Conservation (phyloP, 1,140 invertebrate genomes). For the Chionoecetes opilio region DNA sequence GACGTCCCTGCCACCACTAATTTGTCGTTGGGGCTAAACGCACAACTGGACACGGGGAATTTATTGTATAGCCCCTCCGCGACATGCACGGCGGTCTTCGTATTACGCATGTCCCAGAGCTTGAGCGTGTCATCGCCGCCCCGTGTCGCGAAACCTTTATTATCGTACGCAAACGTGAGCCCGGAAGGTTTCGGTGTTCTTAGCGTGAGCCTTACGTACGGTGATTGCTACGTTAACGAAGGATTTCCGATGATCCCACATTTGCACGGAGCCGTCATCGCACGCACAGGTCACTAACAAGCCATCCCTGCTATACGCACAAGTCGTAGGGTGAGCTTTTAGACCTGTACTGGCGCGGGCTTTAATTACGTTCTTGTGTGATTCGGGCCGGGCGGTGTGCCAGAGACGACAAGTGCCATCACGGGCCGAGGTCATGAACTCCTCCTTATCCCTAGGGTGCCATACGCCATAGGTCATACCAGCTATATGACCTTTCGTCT, state of each 20-base stretch:
- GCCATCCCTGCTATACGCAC: conserved; percentile 94
- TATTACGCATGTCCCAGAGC: conserved; percentile 95
- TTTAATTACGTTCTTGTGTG: conserved; percentile 94
- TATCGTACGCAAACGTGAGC: conserved; percentile 95
- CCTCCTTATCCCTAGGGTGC: conserved; percentile 95
- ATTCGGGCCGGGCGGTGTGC: conserved; percentile 89
- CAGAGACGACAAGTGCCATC: conserved; percentile 96
- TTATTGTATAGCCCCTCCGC: conserved; percentile 91
- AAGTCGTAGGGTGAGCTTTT: conserved; percentile 93
- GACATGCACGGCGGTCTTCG: conserved; percentile 90
- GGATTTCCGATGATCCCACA: conserved; percentile 95
- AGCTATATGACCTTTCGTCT: conserved; percentile 98
- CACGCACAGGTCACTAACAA: conserved; percentile 95
- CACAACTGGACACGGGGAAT: conserved; percentile 94
- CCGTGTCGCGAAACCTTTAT: conserved; percentile 91
- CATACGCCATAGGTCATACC: conserved; percentile 95
- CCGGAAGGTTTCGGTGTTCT: conserved; percentile 92
- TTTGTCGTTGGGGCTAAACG: conserved; percentile 97
- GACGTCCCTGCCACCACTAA: conserved; percentile 95
- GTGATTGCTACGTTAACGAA: conserved; percentile 89
- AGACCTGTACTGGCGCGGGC: conserved; percentile 94
- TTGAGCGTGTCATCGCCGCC: conserved; percentile 97
- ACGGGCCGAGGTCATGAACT: conserved; percentile 97
- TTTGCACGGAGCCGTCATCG: conserved; percentile 97
- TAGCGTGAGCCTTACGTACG: conserved; percentile 92